phyloP scores from a whole-genome alignment of 1,140 invertebrate genomes.

The Ganaspis sp. region DNA sequence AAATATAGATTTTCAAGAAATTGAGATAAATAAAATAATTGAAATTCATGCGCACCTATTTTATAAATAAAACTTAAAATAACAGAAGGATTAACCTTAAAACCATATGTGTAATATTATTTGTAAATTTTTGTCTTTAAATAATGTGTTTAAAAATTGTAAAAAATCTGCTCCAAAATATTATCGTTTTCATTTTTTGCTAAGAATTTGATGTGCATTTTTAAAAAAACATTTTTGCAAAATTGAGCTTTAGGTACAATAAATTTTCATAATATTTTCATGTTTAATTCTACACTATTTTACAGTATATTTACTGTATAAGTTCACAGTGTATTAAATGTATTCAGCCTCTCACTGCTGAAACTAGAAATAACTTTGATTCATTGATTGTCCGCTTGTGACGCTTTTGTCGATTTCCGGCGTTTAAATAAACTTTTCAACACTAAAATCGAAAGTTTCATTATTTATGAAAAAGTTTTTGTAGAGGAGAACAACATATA shows the following conservation, averaged over 20 bases:
- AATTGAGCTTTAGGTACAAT: background rate
- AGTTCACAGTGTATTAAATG: background rate
- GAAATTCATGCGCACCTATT: background rate
- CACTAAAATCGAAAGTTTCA: background rate
- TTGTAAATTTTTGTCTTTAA: background rate
- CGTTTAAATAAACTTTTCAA: background rate
- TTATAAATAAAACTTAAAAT: background rate
- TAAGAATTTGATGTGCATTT: no score
- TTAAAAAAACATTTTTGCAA: background rate
- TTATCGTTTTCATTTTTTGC: background rate
- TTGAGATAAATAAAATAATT: background rate
- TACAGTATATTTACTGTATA: background rate
- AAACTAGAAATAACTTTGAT: conserved; percentile 14
- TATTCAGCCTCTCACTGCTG: background rate
- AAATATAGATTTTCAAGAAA: background rate
- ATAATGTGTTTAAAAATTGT: background rate
- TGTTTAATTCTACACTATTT: background rate
- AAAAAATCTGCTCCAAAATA: background rate
- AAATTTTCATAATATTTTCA: background rate
- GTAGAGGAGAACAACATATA: no score
- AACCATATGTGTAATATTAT: conserved; percentile 9
- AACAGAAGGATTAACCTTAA: conserved; percentile 3
- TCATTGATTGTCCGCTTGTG: background rate
- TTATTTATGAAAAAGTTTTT: background rate
- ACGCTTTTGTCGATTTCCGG: conserved; percentile 8